Percentiles rank a stretch among this genome's conserved stretches.
phyloP scores from a whole-genome alignment of 1,140 invertebrate species.

The Periplaneta americana region DNA sequence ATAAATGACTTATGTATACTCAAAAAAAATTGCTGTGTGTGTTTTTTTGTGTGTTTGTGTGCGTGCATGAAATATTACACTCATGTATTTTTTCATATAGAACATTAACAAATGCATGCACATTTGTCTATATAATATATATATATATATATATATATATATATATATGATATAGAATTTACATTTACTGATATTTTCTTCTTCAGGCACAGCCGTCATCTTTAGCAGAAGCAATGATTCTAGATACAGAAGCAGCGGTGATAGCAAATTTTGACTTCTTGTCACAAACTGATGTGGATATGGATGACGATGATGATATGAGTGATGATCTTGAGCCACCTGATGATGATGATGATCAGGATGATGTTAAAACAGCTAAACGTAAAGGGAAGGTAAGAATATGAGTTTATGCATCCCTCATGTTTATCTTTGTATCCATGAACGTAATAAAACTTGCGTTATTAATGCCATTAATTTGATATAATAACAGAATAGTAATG shows the following conservation, averaged over 20 bases:
- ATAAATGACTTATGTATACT: too few species aligned
- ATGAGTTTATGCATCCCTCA: not conserved
- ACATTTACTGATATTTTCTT: slow-evolving; percentile 16
- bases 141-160: too few species aligned
- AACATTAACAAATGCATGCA: too few species aligned
- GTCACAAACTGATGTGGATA: slow-evolving; percentile 73
- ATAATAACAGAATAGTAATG: too few species aligned
- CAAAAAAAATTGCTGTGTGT: too few species aligned
- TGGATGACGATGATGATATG: slow-evolving; percentile 82
- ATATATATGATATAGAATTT: too few species aligned
- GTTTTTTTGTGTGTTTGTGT: too few species aligned
- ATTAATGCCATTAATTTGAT: too few species aligned
- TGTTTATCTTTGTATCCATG: not conserved
- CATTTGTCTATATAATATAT: too few species aligned
- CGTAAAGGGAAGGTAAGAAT: slow-evolving; percentile 41
- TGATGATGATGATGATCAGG: slow-evolving; percentile 53
- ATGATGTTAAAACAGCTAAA: slow-evolving; percentile 52
- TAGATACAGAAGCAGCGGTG: slow-evolving; percentile 87
- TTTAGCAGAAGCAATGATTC: slow-evolving; percentile 69
- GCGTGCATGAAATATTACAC: too few species aligned
- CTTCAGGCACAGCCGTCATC: slow-evolving; percentile 40
- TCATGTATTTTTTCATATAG: too few species aligned
- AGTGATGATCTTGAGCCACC: slow-evolving; percentile 62
- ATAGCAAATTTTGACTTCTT: slow-evolving; percentile 96
- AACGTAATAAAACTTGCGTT: not conserved